phyloP scores from a whole-genome alignment of 2,888 invertebrate genomes.

The Melieria crassipennis region DNA sequence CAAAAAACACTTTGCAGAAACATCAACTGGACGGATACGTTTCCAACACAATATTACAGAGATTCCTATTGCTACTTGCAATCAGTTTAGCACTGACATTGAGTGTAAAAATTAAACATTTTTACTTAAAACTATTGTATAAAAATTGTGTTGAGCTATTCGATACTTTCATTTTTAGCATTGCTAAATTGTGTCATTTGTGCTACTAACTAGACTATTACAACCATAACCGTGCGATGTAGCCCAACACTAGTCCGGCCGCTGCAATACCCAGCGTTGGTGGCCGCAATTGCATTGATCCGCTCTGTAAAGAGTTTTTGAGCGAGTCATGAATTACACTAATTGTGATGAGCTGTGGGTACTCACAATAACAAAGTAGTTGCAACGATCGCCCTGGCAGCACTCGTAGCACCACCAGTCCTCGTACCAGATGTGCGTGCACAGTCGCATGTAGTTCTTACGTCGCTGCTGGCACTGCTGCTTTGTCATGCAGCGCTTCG shows the following conservation, averaged over 20 bases:
- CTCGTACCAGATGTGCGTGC: constrained; percentile 93
- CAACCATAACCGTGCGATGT: too few relatives aligned
- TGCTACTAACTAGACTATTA: neutral
- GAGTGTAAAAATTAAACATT: too few relatives aligned
- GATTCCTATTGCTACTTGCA: too few relatives aligned
- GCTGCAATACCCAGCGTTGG: too few relatives aligned
- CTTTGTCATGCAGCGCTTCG: constrained; percentile 87
- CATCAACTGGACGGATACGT: constrained; percentile 10
- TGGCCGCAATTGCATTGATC: constrained; percentile 19
- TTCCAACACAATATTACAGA: constrained; percentile 6
- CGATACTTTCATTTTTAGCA: neutral
- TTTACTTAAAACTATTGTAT: too few relatives aligned
- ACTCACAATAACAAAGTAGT: constrained; percentile 94
- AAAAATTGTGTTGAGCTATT: too few relatives aligned
- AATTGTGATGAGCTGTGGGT: neutral
- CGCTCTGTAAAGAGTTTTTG: constrained; percentile 38
- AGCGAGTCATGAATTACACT: neutral
- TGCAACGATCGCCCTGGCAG: constrained; percentile 94
- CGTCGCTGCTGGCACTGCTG: constrained; percentile 79
- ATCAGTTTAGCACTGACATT: too few relatives aligned
- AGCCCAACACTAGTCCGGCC: too few relatives aligned
- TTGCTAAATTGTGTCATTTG: neutral
- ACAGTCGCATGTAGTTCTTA: constrained; percentile 77
- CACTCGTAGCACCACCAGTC: constrained; percentile 98
- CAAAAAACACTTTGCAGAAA: too few relatives aligned